These are phyloP conservation scores for Hyphantria cunea DNA, from an alignment of 1,140 invertebrate species.

Conservation along the genomic window DNA sequence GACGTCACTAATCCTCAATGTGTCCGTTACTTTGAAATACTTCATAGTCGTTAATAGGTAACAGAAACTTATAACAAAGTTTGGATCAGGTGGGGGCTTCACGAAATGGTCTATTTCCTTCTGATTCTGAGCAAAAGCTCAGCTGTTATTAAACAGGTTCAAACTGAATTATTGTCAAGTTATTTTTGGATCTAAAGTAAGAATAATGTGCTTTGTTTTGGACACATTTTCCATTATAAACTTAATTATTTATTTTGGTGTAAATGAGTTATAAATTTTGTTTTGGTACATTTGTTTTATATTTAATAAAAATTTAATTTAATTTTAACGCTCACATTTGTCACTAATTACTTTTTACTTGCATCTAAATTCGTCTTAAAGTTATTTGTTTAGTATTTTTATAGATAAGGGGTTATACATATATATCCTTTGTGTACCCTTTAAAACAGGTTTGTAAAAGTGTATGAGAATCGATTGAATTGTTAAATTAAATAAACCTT, in stretches of 20 bases:
- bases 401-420: too few relatives aligned
- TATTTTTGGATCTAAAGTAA: constrained; percentile 2
- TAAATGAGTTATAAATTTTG: neutral
- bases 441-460: too few relatives aligned
- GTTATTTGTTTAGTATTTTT: too few relatives aligned
- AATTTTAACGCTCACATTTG: too few relatives aligned
- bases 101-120: constrained; percentile 33
- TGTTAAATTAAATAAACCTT: too few relatives aligned
- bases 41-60: neutral
- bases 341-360: too few relatives aligned
- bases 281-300: neutral
- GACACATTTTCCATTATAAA: neutral
- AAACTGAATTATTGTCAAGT: constrained; percentile 15
- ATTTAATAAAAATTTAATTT: neutral
- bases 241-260: neutral
- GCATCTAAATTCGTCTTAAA: too few relatives aligned
- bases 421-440: too few relatives aligned
- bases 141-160: constrained; percentile 26
- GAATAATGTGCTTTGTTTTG: neutral
- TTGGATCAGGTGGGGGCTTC: constrained; percentile 29
- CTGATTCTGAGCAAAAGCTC: constrained; percentile 32
- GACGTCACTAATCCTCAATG: too few relatives aligned
- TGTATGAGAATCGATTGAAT: too few relatives aligned
- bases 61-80: neutral
- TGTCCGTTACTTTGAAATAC: too few relatives aligned